phyloP scores from a whole-genome alignment of 2,888 invertebrate genomes.

The Quadriops clusia region DNA sequence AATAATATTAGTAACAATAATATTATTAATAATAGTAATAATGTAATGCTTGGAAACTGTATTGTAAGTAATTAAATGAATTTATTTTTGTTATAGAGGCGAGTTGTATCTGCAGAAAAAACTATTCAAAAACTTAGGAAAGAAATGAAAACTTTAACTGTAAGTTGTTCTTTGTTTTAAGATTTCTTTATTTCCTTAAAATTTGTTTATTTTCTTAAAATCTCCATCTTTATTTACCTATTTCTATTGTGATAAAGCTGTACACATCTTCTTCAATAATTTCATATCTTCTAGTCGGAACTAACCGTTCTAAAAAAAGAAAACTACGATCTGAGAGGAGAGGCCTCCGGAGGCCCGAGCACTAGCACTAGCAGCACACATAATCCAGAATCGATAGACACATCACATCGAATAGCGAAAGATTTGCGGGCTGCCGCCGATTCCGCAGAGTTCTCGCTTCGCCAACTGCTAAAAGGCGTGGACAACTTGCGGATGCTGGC shows the following conservation, averaged over 20 bases:
- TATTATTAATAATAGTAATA: too few relatives aligned
- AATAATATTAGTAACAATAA: too few relatives aligned
- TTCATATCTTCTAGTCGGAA: constrained; percentile 9
- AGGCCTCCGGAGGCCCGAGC: constrained; percentile 36
- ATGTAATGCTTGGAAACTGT: too few relatives aligned
- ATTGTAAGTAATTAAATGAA: too few relatives aligned
- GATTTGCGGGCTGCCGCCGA: constrained; percentile 51
- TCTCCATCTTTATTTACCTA: too few relatives aligned
- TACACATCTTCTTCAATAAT: constrained; percentile 6
- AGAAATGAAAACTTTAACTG: constrained; percentile 59
- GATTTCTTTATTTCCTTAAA: too few relatives aligned
- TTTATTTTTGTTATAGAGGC: constrained; percentile 40
- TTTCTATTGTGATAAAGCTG: too few relatives aligned
- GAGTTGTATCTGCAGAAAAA: constrained; percentile 49
- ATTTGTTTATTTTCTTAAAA: too few relatives aligned
- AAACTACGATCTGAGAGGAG: constrained; percentile 39
- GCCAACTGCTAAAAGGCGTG: constrained; percentile 54
- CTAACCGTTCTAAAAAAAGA: constrained; percentile 35
- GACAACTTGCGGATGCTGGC: constrained; percentile 55
- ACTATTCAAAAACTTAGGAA: constrained; percentile 52
- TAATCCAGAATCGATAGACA: too few relatives aligned
- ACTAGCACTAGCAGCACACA: constrained; percentile 22
- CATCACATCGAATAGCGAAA: constrained; percentile 43
- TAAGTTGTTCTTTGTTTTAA: constrained; percentile 27
- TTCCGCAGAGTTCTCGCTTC: constrained; percentile 53